phyloP scores from a whole-genome alignment of 1,140 invertebrate species.

The Megalonaias nervosa region DNA sequence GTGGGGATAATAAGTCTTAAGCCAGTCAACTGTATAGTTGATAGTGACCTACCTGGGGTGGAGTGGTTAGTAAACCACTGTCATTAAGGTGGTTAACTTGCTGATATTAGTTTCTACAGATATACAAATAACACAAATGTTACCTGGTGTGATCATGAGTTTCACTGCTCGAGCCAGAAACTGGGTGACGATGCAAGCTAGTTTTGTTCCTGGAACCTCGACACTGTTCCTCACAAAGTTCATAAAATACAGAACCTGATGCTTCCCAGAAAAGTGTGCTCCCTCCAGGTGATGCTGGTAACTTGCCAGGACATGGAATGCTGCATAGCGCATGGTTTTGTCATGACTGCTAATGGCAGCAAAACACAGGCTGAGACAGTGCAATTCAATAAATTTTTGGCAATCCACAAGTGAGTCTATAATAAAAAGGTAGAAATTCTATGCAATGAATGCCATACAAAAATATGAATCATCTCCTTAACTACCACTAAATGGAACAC shows the following conservation, averaged over 20 bases:
- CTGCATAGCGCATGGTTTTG: constrained; percentile 76
- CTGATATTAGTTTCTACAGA: not conserved
- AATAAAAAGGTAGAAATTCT: constrained; percentile 11
- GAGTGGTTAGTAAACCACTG: too few relatives aligned
- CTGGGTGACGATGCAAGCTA: constrained; percentile 80
- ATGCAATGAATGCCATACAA: not conserved
- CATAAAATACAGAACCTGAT: constrained; percentile 58
- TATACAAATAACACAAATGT: constrained; percentile 2
- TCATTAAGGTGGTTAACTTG: too few relatives aligned
- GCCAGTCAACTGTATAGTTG: too few relatives aligned
- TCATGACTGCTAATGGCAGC: constrained; percentile 77
- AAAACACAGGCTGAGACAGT: constrained; percentile 79
- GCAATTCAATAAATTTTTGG: constrained; percentile 78
- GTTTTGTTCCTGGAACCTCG: constrained; percentile 73
- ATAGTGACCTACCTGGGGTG: too few relatives aligned
- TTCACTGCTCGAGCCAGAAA: constrained; percentile 80
- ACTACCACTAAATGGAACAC: too few relatives aligned
- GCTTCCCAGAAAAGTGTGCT: constrained; percentile 76
- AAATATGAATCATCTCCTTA: not conserved
- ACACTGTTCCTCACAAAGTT: constrained; percentile 57
- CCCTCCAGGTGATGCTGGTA: constrained; percentile 81
- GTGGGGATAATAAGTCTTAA: too few relatives aligned
- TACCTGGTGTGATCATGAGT: constrained; percentile 77
- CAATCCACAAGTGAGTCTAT: constrained; percentile 74
- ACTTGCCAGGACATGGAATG: constrained; percentile 78